Conservation (phyloP, 2,888 invertebrate species). For the Acanthococcus lagerstroemiae region DNA sequence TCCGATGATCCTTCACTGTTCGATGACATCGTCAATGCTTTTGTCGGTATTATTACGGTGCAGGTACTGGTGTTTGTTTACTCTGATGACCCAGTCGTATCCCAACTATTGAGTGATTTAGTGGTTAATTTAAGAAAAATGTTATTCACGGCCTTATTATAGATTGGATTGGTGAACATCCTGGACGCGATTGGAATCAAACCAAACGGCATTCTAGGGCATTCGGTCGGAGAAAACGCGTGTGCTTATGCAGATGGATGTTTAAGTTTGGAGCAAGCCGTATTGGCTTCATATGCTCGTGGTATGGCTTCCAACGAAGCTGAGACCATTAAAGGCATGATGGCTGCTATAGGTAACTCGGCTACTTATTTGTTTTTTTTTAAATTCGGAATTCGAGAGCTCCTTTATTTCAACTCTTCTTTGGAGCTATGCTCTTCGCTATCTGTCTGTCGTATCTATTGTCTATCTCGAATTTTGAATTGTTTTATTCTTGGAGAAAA, state of each 20-base stretch:
- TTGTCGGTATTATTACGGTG: conserved; percentile 61
- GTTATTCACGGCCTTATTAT: too few relatives aligned
- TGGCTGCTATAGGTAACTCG: conserved; percentile 48
- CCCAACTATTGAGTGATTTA: too few relatives aligned
- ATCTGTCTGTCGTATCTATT: too few relatives aligned
- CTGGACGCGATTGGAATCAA: conserved; percentile 50
- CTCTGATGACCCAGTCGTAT: too few relatives aligned
- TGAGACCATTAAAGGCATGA: conserved; percentile 42
- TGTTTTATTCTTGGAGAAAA: too few relatives aligned
- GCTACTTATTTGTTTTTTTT: background rate
- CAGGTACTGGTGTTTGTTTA: conserved; percentile 46
- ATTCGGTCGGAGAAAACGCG: conserved; percentile 54
- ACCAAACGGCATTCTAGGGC: conserved; percentile 65
- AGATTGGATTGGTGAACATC: conserved; percentile 55
- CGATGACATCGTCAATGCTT: conserved; percentile 58
- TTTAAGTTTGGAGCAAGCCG: conserved; percentile 51
- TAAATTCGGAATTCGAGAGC: too few relatives aligned
- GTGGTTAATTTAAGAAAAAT: too few relatives aligned
- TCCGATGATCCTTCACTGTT: conserved; percentile 53
- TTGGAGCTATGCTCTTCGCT: too few relatives aligned
- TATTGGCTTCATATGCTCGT: conserved; percentile 51
- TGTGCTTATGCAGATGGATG: conserved; percentile 56
- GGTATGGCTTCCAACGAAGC: conserved; percentile 44
- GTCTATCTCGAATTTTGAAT: too few relatives aligned
- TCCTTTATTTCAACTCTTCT: too few relatives aligned